These are phyloP conservation scores for Pipa parva DNA, from an alignment of 2,113 vertebrate genomes.

Conservation along the genomic window DNA sequence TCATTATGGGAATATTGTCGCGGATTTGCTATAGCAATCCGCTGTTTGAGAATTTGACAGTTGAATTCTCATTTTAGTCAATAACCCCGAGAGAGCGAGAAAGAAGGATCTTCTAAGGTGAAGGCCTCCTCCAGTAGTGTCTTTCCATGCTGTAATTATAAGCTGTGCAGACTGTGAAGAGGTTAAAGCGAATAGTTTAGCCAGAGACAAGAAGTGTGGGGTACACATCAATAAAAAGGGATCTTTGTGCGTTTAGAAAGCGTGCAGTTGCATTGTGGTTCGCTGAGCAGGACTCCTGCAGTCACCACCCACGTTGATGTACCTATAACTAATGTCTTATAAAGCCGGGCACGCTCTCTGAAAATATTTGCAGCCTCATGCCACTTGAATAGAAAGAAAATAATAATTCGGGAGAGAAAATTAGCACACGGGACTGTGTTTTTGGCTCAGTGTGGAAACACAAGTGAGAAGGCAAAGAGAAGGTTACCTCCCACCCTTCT, in stretches of 20 bases:
- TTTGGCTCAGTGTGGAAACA: slow-evolving; percentile 28
- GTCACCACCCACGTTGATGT: slow-evolving; percentile 36
- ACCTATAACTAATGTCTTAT: slow-evolving; percentile 33
- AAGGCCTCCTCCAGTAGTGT: background rate
- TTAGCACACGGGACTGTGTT: slow-evolving; percentile 33
- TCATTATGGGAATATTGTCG: too few species aligned
- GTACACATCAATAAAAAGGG: slow-evolving; percentile 32
- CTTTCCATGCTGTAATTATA: background rate
- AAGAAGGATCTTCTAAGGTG: too few species aligned
- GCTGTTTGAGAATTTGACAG: too few species aligned
- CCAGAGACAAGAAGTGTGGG: background rate
- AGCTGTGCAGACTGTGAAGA: background rate
- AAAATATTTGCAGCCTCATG: slow-evolving; percentile 41
- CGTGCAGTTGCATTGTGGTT: slow-evolving; percentile 39
- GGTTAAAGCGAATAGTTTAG: slow-evolving; percentile 10
- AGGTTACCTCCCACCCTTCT: slow-evolving; percentile 36
- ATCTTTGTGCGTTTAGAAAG: slow-evolving; percentile 39
- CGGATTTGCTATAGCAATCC: too few species aligned
- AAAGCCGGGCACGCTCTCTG: slow-evolving; percentile 39
- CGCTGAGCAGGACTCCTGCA: slow-evolving; percentile 20
- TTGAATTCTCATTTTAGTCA: too few species aligned
- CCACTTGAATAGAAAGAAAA: slow-evolving; percentile 44
- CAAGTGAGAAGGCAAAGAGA: slow-evolving; percentile 14
- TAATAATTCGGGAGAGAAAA: slow-evolving; percentile 37
- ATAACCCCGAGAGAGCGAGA: too few species aligned